Evolutionary conservation across 1,140 invertebrate genomes (phyloP), one percentile per base, ranked within the genome.

Genomic region (Paramacrobiotus metropolitanus): DNA sequence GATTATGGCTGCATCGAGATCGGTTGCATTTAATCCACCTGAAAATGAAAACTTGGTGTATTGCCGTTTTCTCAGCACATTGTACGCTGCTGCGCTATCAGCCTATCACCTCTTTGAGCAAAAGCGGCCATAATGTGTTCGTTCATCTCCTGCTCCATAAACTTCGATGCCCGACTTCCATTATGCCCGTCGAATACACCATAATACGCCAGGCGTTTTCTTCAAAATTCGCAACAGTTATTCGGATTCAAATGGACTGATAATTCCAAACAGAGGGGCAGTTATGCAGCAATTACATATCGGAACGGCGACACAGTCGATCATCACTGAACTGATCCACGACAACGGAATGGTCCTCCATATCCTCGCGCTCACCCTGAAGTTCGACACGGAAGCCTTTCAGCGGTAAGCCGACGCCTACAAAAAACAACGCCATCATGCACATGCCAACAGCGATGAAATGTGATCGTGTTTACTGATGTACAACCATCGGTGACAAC

Each of bases 151-250:
- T n/a, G n/a, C 59, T 73, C 72, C 66, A 73, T 73, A 68, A 71
- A 76, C 66, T 71, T 72, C 34, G 76, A 72, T 28, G 75, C 75
- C 64, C 70, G 67, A 21, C 62, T 59, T 60, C 76, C 76, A 61
- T 68, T 74, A 65, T 77, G 76, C 20, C 76, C 76, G 68, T 77
- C 76, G 69, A 74, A 77, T 20, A 77, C 72, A 30, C 67, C 72
- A 67, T 72, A 77, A 30, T 72, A 66, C 2, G 71, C 67, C 3
- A 72, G 28, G 3, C 72, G 66, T 30, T 64, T 64, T 20, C 75
- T 76, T 68, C 61, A 71, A 70, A n/a, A n/a, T n/a, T n/a, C n/a
- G n/a, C n/a, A n/a, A n/a, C n/a, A n/a, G n/a, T n/a, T n/a, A n/a
- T n/a, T n/a, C n/a, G n/a, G n/a, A n/a, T n/a, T n/a, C n/a, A n/a